Base-by-base conservation (phyloP, 2,797 vertebrate species). In the Macropodus opercularis region DNA sequence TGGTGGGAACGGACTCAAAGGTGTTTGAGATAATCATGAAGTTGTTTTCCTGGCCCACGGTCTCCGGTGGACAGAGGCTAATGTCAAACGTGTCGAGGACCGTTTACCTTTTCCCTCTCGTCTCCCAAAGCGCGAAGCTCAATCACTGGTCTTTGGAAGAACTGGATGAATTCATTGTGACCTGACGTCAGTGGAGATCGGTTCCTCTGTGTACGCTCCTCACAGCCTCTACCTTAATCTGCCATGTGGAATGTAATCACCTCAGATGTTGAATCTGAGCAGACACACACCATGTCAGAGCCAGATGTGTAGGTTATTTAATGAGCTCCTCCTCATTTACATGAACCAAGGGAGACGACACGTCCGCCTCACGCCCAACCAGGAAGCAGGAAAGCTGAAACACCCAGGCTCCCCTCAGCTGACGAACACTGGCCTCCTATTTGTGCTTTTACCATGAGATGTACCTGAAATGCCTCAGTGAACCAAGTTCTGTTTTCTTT, bases 221-320 rank as follows among this genome's bases (percentile, higher is more conserved):
- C 62, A 73, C 55, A 64, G 63, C 62, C 53, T 75, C 53, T 39
- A 81, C 68, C 74, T 73, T 72, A 62, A 78, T 59, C 55, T 57
- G 34, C 61, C 47, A 32, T 32, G 77, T 77, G 78, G 85, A 88
- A 90, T 88, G 87, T 89, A 88, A 64, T 69, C 52, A 65, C 60
- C 63, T 23, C 32, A 47, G 73, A 77, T 65, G 64, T 73, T 66
- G 14, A 29, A 34, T 42, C 55, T 46, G 43, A 61, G 27, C 65
- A 13, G 52, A 53, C 31, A 48, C 54, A 8, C 27, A 5, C 26
- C 21, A n/a, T 34, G 54, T 53, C 41, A 3, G 41, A 70, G 55
- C 62, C 59, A 65, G 46, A 73, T 56, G 65, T 64, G 32, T 60
- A 74, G 57, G 65, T 54, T 49, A 44, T n/a, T 36, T 21, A 56